Evolutionary conservation across 1,140 invertebrate genomes (phyloP), one percentile per base, ranked within the genome.

Genomic region (Drosophila ananassae): DNA sequence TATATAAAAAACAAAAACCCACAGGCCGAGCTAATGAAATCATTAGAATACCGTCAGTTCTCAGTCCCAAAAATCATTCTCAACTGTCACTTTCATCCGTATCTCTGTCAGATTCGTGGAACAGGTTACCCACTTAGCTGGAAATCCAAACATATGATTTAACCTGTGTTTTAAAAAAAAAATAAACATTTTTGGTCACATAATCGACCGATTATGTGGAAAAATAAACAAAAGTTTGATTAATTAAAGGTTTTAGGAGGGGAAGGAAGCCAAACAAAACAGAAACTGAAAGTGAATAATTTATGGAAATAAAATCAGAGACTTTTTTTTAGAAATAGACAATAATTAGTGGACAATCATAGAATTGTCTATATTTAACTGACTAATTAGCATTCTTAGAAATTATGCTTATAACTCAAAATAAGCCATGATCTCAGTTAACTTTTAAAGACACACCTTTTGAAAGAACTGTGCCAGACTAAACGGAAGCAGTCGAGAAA

Each of bases 61-160:
- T 59, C 73, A 47, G 47, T 9, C 22, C 22, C 55, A 6, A 59
- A 73, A 44, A 66, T 52, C 59, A 28, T 30, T 24, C 32, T 53
- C 50, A 62, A 67, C 76, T 77, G 67, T 77, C 80, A 76, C 76
- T 84, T 73, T 84, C 68, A 72, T 73, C 17, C 34, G 68, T 37
- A 8, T 37, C 6, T 57, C 25, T 44, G 22, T 56, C 25, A 50
- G 25, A 48, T 58, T 68, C 41, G 59, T 22, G 34, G 44, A 87
- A 87, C 82, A 73, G 83, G 82, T 87, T 87, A 55, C 37, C 12
- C 8, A 22, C 6, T 55, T 60, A 63, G 57, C 60, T 59, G 32
- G 61, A 68, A 68, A 17, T 30, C 50, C 34, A 44, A 74, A 55
- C 73, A 61, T 60, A 68, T 76, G 73, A 76, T 68, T 76, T 59